Conservation (phyloP, 2,888 invertebrate species). For the Tethea ocularis region DNA sequence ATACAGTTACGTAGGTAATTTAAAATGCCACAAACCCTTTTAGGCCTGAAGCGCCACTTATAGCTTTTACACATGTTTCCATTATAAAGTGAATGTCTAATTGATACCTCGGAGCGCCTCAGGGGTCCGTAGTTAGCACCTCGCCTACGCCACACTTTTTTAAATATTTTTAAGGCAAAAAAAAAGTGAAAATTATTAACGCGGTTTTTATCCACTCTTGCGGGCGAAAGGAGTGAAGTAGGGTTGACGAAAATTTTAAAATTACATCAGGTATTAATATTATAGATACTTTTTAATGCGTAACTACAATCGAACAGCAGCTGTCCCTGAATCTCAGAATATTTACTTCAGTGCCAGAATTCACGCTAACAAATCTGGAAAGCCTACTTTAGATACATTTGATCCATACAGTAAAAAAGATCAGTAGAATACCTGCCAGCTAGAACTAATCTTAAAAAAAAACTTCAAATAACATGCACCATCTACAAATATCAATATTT, state of each 20-base stretch:
- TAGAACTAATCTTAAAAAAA: too few species aligned
- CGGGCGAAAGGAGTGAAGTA: constrained; percentile 38
- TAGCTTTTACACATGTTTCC: constrained; percentile 65
- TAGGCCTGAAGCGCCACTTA: constrained; percentile 69
- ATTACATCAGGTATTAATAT: too few species aligned
- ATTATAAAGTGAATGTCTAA: constrained; percentile 53
- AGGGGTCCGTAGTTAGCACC: constrained; percentile 69
- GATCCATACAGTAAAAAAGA: too few species aligned
- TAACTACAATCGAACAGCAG: too few species aligned
- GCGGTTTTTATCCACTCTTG: constrained; percentile 35
- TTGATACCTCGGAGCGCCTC: constrained; percentile 53
- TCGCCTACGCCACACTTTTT: constrained; percentile 37
- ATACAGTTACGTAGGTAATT: constrained; percentile 32
- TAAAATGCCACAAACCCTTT: constrained; percentile 43
- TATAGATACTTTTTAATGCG: too few species aligned
- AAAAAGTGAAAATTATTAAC: constrained; percentile 38
- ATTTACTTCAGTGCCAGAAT: too few species aligned
- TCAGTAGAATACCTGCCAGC: too few species aligned
- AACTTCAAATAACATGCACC: too few species aligned
- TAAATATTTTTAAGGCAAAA: constrained; percentile 31
- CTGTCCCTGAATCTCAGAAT: too few species aligned
- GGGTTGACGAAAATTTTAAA: constrained; percentile 36
- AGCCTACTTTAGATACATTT: too few species aligned
- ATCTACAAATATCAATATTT: too few species aligned
- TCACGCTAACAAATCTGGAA: too few species aligned